A percentile compares a stretch with the other conserved stretches of the same genome.
Conservation (phyloP, 1,140 invertebrate genomes). For the Temnothorax nylanderi region DNA sequence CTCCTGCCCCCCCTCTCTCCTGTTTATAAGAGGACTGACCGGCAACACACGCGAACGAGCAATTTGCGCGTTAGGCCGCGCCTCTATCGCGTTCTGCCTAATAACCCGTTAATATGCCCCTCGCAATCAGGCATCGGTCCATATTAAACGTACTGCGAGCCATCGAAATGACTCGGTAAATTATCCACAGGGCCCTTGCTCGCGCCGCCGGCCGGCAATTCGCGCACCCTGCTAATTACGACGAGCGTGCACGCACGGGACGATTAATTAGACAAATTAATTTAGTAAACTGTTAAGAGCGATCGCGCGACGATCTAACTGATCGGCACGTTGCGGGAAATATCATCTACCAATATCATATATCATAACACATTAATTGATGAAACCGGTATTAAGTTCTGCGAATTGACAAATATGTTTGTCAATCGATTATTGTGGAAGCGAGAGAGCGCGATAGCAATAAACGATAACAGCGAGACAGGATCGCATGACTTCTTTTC, state of each 20-base stretch:
- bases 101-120: constrained; percentile 49
- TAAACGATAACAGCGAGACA: neutral
- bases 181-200: constrained; percentile 7
- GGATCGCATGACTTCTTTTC: neutral
- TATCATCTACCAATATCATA: neutral
- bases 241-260: neutral
- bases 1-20: too few species aligned
- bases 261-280: constrained; percentile 61
- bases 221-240: constrained; percentile 36
- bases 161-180: constrained; percentile 53
- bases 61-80: constrained; percentile 50
- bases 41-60: constrained; percentile 49
- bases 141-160: constrained; percentile 49
- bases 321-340: constrained; percentile 1
- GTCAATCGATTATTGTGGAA: neutral
- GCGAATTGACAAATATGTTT: constrained; percentile 11
- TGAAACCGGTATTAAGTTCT: neutral
- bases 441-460: neutral
- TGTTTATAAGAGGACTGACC: neutral
- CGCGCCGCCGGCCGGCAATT: constrained; percentile 1
- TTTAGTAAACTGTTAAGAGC: constrained; percentile 51
- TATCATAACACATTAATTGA: constrained; percentile 21
- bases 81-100: constrained; percentile 42
- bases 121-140: constrained; percentile 54
- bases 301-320: neutral